These are phyloP conservation scores for Limnodromus scolopaceus DNA, from an alignment of 2,797 vertebrate genomes.

Conservation along the genomic window DNA sequence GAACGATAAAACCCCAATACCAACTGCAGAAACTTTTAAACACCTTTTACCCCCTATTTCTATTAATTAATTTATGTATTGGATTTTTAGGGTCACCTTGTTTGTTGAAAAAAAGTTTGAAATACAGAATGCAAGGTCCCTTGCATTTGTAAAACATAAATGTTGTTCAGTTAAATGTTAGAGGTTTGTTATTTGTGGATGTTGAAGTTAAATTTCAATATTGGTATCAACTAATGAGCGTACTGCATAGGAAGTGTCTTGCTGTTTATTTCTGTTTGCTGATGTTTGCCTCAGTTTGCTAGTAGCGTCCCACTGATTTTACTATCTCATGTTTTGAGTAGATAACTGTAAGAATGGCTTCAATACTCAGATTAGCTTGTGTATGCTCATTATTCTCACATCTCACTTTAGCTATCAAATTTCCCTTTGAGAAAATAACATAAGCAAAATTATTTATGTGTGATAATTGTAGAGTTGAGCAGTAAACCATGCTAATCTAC, in stretches of 20 bases:
- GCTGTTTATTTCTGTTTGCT: neutral
- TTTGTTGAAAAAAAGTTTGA: neutral
- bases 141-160: neutral
- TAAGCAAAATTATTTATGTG: neutral
- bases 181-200: neutral
- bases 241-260: neutral
- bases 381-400: neutral
- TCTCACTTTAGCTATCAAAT: neutral
- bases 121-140: neutral
- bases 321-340: neutral
- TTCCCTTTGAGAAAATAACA: neutral
- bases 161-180: neutral
- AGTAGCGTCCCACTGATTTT: neutral
- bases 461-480: neutral
- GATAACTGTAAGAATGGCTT: neutral
- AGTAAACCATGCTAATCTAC: neutral
- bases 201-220: neutral
- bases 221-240: neutral
- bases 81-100: neutral
- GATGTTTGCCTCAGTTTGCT: neutral
- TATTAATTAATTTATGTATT: neutral
- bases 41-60: fast-evolving
- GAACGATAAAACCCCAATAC: neutral
- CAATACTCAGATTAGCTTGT: neutral
- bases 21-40: neutral